Evolutionary conservation across 2,113 vertebrate genomes (phyloP), one percentile per base, ranked within the genome.

Genomic region (Cyanistes caeruleus): DNA sequence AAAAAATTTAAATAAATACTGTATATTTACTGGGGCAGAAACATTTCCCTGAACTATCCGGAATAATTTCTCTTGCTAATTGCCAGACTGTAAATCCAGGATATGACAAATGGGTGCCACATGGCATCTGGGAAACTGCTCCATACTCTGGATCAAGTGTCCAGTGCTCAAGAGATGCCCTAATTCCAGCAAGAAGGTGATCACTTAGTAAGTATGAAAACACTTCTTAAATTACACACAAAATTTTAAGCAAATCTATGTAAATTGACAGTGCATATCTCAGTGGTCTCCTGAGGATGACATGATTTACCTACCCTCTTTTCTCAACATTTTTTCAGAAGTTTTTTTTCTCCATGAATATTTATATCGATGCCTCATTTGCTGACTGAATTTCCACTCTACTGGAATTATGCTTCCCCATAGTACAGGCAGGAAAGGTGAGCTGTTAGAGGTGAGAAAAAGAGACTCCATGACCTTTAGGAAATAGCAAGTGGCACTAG

Each of bases 391-490:
- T 97, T 98, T 98, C 97, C 92, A 97, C 96, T 97, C 93, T 46
- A 5, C 78, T 97, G 97, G 96, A 98, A 97, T 98, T 98, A 98
- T 97, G 97, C 88, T 96, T 98, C 97, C 97, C 97, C 31, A 63
- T 94, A 98, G 97, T 97, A 82, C 93, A 89, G 14, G 93, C 94
- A 83, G 56, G 96, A 98, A 98, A 98, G 97, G 97, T 97, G 97
- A 98, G 94, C 90, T 21, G 85, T 97, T 95, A 97, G 96, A 98
- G 97, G 97, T 97, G 95, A 98, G 96, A 80, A 95, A 96, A 97
- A 97, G 97, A 97, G 94, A 97, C 96, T 98, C 95, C 67, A 6
- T 98, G 97, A 98, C 97, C 98, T 98, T 98, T 98, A 95, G 94
- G 95, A 98, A 98, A 97, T 95, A 97, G 95, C 91, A 95, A 95